A percentile compares a stretch with the other conserved stretches of the same genome.
Evolutionary conservation across 1,140 invertebrate genomes (phyloP).

Genomic region (Trichonephila inaurata): DNA sequence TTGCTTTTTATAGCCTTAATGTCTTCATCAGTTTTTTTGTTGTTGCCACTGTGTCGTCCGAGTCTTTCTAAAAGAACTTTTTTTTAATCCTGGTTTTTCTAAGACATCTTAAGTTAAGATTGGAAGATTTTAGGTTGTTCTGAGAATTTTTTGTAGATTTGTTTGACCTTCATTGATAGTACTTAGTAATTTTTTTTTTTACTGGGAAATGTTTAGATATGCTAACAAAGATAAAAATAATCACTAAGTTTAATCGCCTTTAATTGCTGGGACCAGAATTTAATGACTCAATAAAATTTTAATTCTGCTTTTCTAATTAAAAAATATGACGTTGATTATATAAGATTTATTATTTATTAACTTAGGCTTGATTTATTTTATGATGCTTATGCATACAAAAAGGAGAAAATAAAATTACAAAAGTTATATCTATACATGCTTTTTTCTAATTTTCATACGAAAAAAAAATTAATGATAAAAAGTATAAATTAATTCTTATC

Average conservation of each 20-base stretch:
- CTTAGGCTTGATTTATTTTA: not conserved
- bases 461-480: too few relatives aligned
- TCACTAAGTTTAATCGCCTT: not conserved
- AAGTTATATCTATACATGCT: not conserved
- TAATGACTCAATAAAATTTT: constrained; percentile 2
- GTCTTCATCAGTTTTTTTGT: constrained; percentile 59
- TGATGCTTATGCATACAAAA: not conserved
- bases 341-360: not conserved
- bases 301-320: too few relatives aligned
- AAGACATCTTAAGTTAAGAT: too few relatives aligned
- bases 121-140: not conserved
- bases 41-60: not conserved
- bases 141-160: not conserved
- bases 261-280: not conserved
- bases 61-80: too few relatives aligned
- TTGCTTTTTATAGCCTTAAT: constrained; percentile 68
- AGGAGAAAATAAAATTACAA: not conserved
- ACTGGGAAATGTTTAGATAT: not conserved
- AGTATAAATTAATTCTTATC: too few relatives aligned
- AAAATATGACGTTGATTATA: not conserved
- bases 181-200: not conserved
- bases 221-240: not conserved
- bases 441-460: not conserved
- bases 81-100: not conserved
- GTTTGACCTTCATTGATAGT: not conserved